Evolutionary conservation across 2,888 invertebrate species (phyloP).

Genomic region (Drosophila barbarae): DNA sequence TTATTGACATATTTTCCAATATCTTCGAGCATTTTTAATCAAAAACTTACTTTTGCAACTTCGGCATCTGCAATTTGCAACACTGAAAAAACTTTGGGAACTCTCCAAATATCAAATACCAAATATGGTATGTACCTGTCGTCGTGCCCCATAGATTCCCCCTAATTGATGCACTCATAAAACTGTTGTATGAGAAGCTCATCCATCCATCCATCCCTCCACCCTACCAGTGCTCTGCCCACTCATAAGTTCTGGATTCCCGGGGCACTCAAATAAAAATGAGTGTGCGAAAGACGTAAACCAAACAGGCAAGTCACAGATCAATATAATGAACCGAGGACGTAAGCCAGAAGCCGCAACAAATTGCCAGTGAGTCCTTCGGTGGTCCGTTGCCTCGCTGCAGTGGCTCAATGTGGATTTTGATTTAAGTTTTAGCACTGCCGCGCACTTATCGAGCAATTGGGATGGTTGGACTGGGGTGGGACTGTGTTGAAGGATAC

Average conservation of each 20-base stretch:
- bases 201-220: not conserved
- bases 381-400: conserved; percentile 19
- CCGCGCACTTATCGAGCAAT: conserved; percentile 66
- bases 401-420: conserved; percentile 52
- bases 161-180: conserved; percentile 29
- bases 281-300: conserved; percentile 40
- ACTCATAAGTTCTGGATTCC: conserved; percentile 13
- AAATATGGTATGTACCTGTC: conserved; percentile 1
- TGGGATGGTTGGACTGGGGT: conserved; percentile 33
- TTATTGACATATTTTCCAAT: not conserved
- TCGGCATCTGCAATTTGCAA: not conserved
- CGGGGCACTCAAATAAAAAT: conserved; percentile 38
- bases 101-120: not conserved
- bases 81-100: not conserved
- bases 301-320: conserved; percentile 31
- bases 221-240: not conserved
- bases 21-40: not conserved
- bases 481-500: conserved; percentile 3
- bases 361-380: conserved; percentile 47
- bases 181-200: conserved; percentile 5
- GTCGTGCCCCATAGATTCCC: not conserved
- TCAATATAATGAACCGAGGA: conserved; percentile 47
- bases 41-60: not conserved
- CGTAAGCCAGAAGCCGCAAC: conserved; percentile 46
- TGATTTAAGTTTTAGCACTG: conserved; percentile 59